A percentile compares a stretch with the other conserved stretches of the same genome.
Evolutionary conservation across 2,113 vertebrate species (phyloP).

Genomic region (Glareola pratincola): DNA sequence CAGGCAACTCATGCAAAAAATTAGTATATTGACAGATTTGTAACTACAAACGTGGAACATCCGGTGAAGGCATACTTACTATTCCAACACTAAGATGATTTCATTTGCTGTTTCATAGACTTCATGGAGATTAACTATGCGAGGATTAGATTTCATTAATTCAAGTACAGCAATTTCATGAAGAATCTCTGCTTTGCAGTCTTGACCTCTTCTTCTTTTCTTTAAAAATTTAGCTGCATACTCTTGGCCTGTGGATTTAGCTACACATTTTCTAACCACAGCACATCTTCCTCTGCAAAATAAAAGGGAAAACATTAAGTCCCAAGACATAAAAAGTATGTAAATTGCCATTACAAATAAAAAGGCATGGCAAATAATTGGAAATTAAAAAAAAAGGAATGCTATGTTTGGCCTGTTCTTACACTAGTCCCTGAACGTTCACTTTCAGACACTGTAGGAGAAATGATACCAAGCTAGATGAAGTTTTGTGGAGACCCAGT

Average conservation of each 20-base stretch:
- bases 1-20: background rate
- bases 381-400: background rate
- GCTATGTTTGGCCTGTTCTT: background rate
- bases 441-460: background rate
- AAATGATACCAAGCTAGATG: background rate
- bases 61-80: conserved; percentile 80
- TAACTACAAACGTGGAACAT: background rate
- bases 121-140: conserved; percentile 88
- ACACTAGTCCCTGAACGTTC: background rate
- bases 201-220: conserved; percentile 90
- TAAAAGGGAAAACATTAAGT: background rate
- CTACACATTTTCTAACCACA: conserved; percentile 90
- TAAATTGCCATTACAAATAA: background rate
- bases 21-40: background rate
- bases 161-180: conserved; percentile 96
- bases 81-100: conserved; percentile 90
- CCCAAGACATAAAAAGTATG: background rate
- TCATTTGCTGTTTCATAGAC: conserved; percentile 91
- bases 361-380: background rate
- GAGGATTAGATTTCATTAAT: conserved; percentile 80
- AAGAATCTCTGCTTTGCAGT: conserved; percentile 89
- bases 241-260: conserved; percentile 88
- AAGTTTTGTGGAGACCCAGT: background rate
- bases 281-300: conserved; percentile 88
- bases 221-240: conserved; percentile 94